Conservation (phyloP, 2,888 invertebrate genomes). For the Vandiemenella viatica region DNA sequence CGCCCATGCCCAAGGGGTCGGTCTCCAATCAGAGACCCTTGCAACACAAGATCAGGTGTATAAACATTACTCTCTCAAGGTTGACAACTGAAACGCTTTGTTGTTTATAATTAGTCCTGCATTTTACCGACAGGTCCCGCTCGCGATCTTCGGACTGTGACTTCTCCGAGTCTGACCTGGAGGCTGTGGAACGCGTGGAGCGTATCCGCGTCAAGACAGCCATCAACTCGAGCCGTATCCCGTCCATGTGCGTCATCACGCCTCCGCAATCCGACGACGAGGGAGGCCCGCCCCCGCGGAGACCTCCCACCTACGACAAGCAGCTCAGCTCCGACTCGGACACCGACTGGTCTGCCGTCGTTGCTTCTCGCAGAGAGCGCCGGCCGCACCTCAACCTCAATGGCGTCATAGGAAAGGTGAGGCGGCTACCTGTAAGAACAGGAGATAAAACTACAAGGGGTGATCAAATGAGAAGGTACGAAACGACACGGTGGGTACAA, state of each 20-base stretch:
- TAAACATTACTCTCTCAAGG: too few relatives aligned
- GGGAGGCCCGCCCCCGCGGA: slow-evolving; percentile 29
- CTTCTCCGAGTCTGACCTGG: slow-evolving; percentile 73
- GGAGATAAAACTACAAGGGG: too few relatives aligned
- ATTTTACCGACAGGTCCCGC: too few relatives aligned
- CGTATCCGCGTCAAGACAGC: slow-evolving; percentile 73
- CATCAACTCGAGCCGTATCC: slow-evolving; percentile 73
- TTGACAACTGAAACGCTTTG: too few relatives aligned
- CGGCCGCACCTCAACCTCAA: neutral
- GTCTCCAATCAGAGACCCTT: too few relatives aligned
- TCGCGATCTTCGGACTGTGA: slow-evolving; percentile 75
- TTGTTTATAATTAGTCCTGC: too few relatives aligned
- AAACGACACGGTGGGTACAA: too few relatives aligned
- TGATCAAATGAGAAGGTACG: too few relatives aligned
- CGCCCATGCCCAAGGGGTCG: too few relatives aligned
- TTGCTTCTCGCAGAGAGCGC: too few relatives aligned
- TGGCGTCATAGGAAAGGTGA: neutral
- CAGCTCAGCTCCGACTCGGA: slow-evolving; percentile 7
- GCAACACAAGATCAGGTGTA: too few relatives aligned
- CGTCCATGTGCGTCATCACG: slow-evolving; percentile 84
- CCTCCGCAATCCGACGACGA: slow-evolving; percentile 80
- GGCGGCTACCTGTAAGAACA: neutral
- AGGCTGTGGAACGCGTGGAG: slow-evolving; percentile 76
- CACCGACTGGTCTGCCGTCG: too few relatives aligned
- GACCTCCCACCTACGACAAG: neutral